phyloP scores from a whole-genome alignment of 2,888 invertebrate genomes.

The Molorchus minor region DNA sequence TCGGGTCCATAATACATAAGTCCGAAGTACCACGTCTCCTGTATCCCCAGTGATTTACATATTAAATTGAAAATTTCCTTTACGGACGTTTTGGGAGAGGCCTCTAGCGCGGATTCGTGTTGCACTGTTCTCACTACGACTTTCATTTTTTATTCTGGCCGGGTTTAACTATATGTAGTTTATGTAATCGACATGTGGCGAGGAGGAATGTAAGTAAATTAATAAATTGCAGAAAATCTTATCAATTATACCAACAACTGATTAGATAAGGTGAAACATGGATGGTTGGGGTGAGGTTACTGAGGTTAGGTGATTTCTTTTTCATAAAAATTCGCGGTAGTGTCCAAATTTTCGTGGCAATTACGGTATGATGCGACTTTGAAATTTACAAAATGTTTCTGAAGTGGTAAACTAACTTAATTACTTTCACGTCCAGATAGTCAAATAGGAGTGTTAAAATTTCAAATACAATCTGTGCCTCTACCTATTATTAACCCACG shows the following conservation, averaged over 20 bases:
- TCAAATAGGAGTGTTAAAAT: too few species aligned
- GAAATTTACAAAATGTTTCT: too few species aligned
- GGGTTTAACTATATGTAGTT: background rate
- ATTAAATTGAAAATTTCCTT: conserved; percentile 54
- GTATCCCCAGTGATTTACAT: conserved; percentile 56
- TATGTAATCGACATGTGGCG: conserved; percentile 6
- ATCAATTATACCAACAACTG: conserved; percentile 28
- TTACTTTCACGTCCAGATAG: too few species aligned
- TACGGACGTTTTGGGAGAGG: conserved; percentile 50
- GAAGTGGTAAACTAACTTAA: too few species aligned
- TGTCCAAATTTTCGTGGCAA: too few species aligned
- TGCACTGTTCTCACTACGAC: conserved; percentile 55
- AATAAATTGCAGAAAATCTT: conserved; percentile 23
- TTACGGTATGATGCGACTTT: too few species aligned
- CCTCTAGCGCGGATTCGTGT: conserved; percentile 56
- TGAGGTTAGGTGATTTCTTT: background rate
- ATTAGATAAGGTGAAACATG: conserved; percentile 26
- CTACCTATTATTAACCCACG: too few species aligned
- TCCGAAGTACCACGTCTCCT: conserved; percentile 60
- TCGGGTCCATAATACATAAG: conserved; percentile 52
- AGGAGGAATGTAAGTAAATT: conserved; percentile 11
- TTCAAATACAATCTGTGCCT: too few species aligned
- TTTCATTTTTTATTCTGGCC: conserved; percentile 45
- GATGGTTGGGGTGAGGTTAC: background rate
- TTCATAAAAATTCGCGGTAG: too few species aligned